Conservation (phyloP, 2,797 vertebrate genomes). For the Varecia variegata region DNA sequence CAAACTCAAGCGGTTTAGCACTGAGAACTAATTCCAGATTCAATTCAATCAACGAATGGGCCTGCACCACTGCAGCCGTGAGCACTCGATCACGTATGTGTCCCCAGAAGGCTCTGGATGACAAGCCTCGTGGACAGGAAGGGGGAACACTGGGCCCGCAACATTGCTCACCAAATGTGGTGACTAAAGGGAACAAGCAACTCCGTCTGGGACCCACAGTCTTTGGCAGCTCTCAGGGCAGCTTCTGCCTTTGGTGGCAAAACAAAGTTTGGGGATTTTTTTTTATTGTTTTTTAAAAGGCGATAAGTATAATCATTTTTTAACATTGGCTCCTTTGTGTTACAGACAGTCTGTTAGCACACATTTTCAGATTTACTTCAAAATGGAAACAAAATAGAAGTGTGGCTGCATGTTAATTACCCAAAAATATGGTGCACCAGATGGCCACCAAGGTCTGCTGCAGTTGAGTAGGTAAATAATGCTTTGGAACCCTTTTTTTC, state of each 20-base stretch:
- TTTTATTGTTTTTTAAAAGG: conserved; percentile 69
- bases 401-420: conserved; percentile 77
- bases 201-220: conserved; percentile 36
- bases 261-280: conserved; percentile 69
- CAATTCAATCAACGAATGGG: conserved; percentile 8
- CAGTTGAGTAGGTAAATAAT: conserved; percentile 71
- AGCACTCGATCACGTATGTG: not conserved
- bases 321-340: conserved; percentile 73
- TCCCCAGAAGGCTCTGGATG: conserved; percentile 12
- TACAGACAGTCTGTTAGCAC: conserved; percentile 75
- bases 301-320: conserved; percentile 60
- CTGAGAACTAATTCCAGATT: conserved; percentile 38
- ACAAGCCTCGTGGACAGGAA: conserved; percentile 30
- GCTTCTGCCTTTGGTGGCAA: conserved; percentile 76
- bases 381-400: conserved; percentile 75
- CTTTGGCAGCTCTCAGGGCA: conserved; percentile 59
- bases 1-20: conserved; percentile 65
- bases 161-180: conserved; percentile 55
- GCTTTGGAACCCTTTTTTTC: conserved; percentile 51
- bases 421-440: conserved; percentile 74
- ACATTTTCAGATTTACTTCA: conserved; percentile 74
- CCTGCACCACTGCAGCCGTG: not conserved
- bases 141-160: not conserved
- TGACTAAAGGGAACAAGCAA: conserved; percentile 54
- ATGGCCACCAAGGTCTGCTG: conserved; percentile 74